A percentile compares a stretch with the other conserved stretches of the same genome.
Conservation (phyloP, 2,113 vertebrate species). For the Psettodes erumei region DNA sequence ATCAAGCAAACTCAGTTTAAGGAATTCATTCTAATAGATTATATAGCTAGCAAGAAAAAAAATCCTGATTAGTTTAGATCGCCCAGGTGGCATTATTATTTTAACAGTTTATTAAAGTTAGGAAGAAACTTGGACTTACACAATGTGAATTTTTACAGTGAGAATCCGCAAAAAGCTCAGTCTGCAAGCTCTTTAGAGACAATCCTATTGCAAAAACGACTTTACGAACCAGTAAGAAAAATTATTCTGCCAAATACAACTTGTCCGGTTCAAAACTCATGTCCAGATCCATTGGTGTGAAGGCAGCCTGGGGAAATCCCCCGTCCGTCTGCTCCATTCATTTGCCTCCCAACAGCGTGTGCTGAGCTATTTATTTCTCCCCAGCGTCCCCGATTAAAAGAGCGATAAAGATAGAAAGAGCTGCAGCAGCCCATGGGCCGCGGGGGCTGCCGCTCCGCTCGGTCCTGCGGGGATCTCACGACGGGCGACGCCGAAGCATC, state of each 20-base stretch:
- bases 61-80: not conserved
- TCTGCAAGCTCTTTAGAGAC: conserved; percentile 16
- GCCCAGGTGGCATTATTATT: not conserved
- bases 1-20: not conserved
- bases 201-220: conserved; percentile 31
- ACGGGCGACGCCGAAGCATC: conserved; percentile 62
- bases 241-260: conserved; percentile 40
- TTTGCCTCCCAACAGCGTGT: conserved; percentile 76
- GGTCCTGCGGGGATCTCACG: conserved; percentile 50
- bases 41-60: conserved; percentile 3
- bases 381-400: conserved; percentile 70
- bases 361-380: conserved; percentile 75
- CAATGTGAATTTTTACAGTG: conserved; percentile 5
- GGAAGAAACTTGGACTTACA: conserved; percentile 66
- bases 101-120: conserved; percentile 18
- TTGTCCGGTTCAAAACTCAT: conserved; percentile 49
- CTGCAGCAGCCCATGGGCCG: conserved; percentile 64
- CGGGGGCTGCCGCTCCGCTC: conserved; percentile 51
- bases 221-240: conserved; percentile 28
- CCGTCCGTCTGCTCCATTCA: conserved; percentile 70
- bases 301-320: conserved; percentile 73
- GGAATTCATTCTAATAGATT: not conserved
- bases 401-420: conserved; percentile 71
- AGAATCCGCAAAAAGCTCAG: conserved; percentile 48
- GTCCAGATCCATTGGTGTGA: conserved; percentile 69